Evolutionary conservation across 2,113 vertebrate species (phyloP).

Genomic region (Peucedramus taeniatus): DNA sequence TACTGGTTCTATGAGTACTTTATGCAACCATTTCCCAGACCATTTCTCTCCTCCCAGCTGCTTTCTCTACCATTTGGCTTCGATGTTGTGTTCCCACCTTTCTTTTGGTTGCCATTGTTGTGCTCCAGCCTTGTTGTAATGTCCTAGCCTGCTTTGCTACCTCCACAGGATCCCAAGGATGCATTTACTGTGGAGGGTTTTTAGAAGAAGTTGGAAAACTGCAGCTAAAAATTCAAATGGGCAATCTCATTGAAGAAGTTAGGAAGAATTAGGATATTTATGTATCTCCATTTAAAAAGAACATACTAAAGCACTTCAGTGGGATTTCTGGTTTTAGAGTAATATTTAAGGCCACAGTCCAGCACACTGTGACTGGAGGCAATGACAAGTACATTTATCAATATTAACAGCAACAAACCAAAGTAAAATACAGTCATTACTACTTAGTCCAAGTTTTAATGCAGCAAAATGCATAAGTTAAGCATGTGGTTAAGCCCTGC

Average conservation of each 20-base stretch:
- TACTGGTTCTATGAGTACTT: neutral
- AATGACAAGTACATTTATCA: neutral
- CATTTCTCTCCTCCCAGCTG: neutral
- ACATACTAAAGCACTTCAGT: neutral
- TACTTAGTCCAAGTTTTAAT: neutral
- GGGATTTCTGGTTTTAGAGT: neutral
- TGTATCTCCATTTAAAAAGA: neutral
- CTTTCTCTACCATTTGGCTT: neutral
- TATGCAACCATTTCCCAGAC: neutral
- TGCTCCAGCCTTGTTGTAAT: fast-evolving
- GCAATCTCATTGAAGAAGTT: neutral
- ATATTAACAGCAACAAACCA: neutral
- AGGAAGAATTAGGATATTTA: neutral
- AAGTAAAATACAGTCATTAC: neutral
- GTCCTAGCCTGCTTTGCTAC: neutral
- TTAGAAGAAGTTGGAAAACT: neutral
- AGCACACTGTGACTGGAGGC: neutral
- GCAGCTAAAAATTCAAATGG: neutral
- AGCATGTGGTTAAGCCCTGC: neutral
- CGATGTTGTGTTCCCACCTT: fast-evolving
- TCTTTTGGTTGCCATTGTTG: neutral
- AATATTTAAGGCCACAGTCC: neutral
- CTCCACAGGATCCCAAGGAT: neutral
- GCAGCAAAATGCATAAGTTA: neutral
- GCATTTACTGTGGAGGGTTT: neutral